Base-by-base conservation (phyloP, 2,888 invertebrate species). In the Drosophila nigricruria region DNA sequence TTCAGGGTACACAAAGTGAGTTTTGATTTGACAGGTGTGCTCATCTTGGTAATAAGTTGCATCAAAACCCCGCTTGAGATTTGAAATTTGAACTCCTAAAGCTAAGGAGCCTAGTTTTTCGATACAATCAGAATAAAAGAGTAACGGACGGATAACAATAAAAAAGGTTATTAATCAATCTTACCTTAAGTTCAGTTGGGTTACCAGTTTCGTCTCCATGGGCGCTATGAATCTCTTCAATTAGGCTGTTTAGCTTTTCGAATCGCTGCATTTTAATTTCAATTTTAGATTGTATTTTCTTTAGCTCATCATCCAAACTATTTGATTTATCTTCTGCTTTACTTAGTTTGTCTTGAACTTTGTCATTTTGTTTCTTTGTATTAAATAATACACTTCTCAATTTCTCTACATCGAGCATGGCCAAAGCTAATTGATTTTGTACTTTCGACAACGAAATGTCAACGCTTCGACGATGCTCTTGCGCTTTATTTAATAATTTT, bases 161-260 rank as follows among this genome's bases (percentile, higher is more conserved):
- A n/a, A n/a, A n/a, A n/a, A n/a, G n/a, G n/a, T n/a, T 30, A 30
- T 30, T 10, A 16, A 34, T n/a, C 9, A 25, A 27, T 1, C 36
- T 63, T 59, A 81, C 85, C 72, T 83, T 88, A 8, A 83, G 42
- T 32, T 83, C 85, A 0, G 67, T 88, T 10, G 88, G 85, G 59
- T 62, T 88, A 0, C 80, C 77, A 38, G 43, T 59, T 1, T 95
- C 97, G 94, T 97, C 97, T 95, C 96, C 95, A 49, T 27, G 60
- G 1, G 54, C 14, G 10, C 42, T 68, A 40, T 71, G 62, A 4
- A 79, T 60, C 25, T 70, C 65, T 50, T 94, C 94, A 12, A 95
- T 92, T 90, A 94, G 94, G 57, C 92, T 94, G 73, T 94, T 94
- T 8, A 95, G 81, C 10, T 91, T 90, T 42, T 94, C 93, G 20